phyloP scores from a whole-genome alignment of 2,797 vertebrate genomes.

The Apogon hyalosoma region DNA sequence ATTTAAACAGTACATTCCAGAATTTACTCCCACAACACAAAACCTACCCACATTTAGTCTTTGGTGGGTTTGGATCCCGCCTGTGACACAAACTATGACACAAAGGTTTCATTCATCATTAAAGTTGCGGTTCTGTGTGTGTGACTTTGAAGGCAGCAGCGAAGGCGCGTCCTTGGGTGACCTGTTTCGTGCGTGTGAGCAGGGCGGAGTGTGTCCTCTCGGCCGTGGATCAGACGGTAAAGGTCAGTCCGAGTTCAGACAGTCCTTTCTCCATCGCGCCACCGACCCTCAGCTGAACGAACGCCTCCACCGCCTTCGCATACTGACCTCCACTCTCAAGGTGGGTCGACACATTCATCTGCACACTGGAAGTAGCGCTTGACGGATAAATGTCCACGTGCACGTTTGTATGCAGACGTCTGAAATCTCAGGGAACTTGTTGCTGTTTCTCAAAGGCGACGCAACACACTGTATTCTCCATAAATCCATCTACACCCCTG shows the following conservation, averaged over 20 bases:
- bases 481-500: not conserved
- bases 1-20: too few species aligned
- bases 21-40: too few species aligned
- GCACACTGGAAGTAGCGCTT: not conserved
- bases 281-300: conserved; percentile 97
- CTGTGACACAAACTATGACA: not conserved
- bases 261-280: conserved; percentile 93
- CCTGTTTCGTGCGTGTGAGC: conserved; percentile 94
- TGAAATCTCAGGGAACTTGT: too few species aligned
- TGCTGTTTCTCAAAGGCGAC: too few species aligned
- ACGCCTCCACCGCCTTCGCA: conserved; percentile 94
- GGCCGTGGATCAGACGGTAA: conserved; percentile 78
- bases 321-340: conserved; percentile 98
- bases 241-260: conserved; percentile 88
- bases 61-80: too few species aligned
- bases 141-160: conserved; percentile 71
- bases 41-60: too few species aligned
- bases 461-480: not conserved
- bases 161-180: conserved; percentile 93
- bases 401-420: too few species aligned
- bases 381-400: too few species aligned
- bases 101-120: not conserved
- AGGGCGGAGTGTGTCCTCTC: conserved; percentile 93
- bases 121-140: conserved; percentile 3
- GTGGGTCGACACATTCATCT: conserved; percentile 72